A percentile compares a stretch with the other conserved stretches of the same genome.
These are phyloP conservation scores for Pseudococcus jackbeardsleyi DNA, from an alignment of 2,888 invertebrate species.

Conservation along the genomic window DNA sequence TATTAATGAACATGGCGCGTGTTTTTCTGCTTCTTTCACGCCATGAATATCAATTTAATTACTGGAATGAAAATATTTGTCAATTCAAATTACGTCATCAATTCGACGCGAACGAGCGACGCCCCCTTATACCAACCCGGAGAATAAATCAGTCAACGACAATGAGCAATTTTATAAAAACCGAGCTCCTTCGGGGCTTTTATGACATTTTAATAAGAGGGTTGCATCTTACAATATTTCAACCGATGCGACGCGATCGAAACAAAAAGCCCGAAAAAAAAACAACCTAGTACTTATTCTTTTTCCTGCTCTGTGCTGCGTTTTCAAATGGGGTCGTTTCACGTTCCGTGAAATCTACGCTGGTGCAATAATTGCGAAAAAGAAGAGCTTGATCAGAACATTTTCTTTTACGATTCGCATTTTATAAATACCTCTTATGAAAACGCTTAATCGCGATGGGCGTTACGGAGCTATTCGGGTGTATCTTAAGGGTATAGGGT, in stretches of 20 bases:
- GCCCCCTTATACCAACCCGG: not conserved
- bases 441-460: constrained; percentile 49
- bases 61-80: constrained; percentile 52
- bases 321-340: constrained; percentile 23
- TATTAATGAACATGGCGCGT: constrained; percentile 41
- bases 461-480: constrained; percentile 22
- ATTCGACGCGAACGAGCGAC: not conserved
- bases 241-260: constrained; percentile 13
- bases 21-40: constrained; percentile 25
- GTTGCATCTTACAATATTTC: constrained; percentile 42
- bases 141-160: constrained; percentile 52
- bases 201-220: constrained; percentile 55
- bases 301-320: not conserved
- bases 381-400: constrained; percentile 42
- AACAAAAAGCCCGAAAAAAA: constrained; percentile 35
- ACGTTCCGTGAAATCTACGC: constrained; percentile 27
- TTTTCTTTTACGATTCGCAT: constrained; percentile 48
- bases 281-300: not conserved
- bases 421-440: constrained; percentile 54
- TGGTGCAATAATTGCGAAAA: constrained; percentile 48
- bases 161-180: constrained; percentile 43
- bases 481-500: not conserved
- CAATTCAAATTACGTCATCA: constrained; percentile 51
- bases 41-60: constrained; percentile 55
- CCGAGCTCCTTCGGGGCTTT: constrained; percentile 36